Base-by-base conservation (phyloP, 1,140 invertebrate genomes). In the Brachionus rotundiformis region DNA sequence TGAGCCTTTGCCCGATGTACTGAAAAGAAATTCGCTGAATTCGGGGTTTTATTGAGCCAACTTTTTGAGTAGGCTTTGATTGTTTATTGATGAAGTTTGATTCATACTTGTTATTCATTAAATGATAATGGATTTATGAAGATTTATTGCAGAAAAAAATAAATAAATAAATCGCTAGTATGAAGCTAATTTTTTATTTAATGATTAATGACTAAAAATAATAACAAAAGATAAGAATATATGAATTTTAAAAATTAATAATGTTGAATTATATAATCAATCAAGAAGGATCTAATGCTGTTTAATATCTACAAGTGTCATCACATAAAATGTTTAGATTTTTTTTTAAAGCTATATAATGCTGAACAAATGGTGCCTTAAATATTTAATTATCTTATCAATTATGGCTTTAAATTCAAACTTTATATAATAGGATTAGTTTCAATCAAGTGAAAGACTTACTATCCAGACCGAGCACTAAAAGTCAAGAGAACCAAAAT, bases 151-250 rank as follows among this genome's bases (percentile, higher is more conserved):
- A 19, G 19, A 54, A 23, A 54, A 54, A 54, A 41, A 41, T 41
- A 41, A 54, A 54, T 54, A 54, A 54, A 54, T 19, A 25, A 54
- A 39, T 39, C 13, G 7, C 36, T 54, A 19, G 47, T 54, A 54
- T 54, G 47, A 54, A 54, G 23, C 47, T 54, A 54, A 54, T 54
- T 54, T 54, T 54, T 23, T 54, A 10, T 54, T 54, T 19, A 54
- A 54, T 54, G 47, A 54, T 54, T 54, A 54, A 54, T 54, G 47
- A 54, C 19, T 54, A 16, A 54, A 54, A 54, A 49, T n/a, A n/a
- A n/a, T n/a, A 39, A 39, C 13, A 39, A 49, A 47, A 47, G 5
- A 49, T n/a, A 49, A 49, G 8, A 19, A 19, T n/a, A 54, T 54
- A 54, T 19, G 47, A 54, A 54, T 54, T 19, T 54, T 25, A 13